Conservation (phyloP, 2,113 vertebrate species). For the Cranoglanis bouderius region DNA sequence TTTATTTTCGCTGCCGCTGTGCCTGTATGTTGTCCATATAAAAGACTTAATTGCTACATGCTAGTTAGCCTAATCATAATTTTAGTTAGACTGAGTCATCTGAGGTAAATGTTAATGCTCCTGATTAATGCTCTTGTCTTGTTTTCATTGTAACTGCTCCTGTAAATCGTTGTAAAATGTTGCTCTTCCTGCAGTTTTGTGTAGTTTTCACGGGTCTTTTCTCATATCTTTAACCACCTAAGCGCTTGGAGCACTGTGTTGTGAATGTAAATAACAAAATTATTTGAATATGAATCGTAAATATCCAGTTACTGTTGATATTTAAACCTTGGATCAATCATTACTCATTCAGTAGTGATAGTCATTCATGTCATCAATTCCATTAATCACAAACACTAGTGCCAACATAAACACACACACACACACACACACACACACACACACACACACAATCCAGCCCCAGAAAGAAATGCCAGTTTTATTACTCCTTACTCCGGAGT, state of each 20-base stretch:
- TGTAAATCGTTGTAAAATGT: neutral
- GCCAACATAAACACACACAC: neutral
- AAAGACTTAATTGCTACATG: neutral
- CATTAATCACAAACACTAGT: neutral
- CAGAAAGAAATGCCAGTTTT: neutral
- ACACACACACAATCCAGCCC: neutral
- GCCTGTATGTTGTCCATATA: neutral
- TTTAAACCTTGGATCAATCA: neutral
- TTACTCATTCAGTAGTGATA: neutral
- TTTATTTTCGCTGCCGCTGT: neutral
- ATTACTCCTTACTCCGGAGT: neutral
- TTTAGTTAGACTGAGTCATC: neutral
- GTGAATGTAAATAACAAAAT: neutral
- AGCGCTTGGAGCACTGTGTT: neutral
- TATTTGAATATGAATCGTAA: neutral
- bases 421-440: slow-evolving; percentile 8
- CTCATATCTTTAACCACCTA: too few relatives aligned
- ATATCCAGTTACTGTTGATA: neutral
- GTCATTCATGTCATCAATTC: neutral
- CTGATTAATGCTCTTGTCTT: too few relatives aligned
- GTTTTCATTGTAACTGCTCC: neutral
- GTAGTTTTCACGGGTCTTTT: too few relatives aligned
- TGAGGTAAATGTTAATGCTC: too few relatives aligned
- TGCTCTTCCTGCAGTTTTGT: neutral
- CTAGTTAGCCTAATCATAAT: neutral